Evolutionary conservation across 2,113 vertebrate genomes (phyloP).

Genomic region (Morphnarchus princeps): DNA sequence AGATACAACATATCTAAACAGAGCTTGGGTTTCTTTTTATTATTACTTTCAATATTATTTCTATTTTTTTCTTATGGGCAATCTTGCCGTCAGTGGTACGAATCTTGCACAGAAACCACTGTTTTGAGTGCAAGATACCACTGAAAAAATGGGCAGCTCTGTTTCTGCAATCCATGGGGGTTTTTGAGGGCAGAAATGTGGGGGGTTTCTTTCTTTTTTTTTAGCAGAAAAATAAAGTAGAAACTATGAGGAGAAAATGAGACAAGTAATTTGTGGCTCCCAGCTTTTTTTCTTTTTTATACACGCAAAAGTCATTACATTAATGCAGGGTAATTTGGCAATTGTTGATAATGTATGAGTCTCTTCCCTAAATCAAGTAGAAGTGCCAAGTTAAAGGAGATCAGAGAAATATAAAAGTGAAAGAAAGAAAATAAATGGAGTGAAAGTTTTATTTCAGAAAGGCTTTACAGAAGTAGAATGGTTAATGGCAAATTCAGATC

Average conservation of each 20-base stretch:
- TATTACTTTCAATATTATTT: not conserved
- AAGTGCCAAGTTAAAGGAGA: constrained; percentile 4
- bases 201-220: not conserved
- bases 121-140: not conserved
- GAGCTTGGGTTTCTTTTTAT: constrained; percentile 26
- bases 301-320: not conserved
- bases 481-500: not conserved
- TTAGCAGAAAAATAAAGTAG: constrained; percentile 6
- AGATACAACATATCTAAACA: constrained; percentile 21
- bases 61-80: not conserved
- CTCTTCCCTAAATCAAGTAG: not conserved
- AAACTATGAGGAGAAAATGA: constrained; percentile 16
- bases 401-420: not conserved
- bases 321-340: not conserved
- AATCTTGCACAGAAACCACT: not conserved
- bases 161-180: not conserved
- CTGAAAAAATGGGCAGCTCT: not conserved
- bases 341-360: not conserved
- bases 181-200: not conserved
- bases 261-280: not conserved
- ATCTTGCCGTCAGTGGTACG: not conserved
- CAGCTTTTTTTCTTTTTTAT: not conserved
- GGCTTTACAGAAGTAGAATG: not conserved
- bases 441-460: not conserved
- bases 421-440: not conserved